Percentiles rank a stretch among this genome's conserved stretches.
Conservation (phyloP, 2,888 invertebrate genomes). For the Eilema sororculum region DNA sequence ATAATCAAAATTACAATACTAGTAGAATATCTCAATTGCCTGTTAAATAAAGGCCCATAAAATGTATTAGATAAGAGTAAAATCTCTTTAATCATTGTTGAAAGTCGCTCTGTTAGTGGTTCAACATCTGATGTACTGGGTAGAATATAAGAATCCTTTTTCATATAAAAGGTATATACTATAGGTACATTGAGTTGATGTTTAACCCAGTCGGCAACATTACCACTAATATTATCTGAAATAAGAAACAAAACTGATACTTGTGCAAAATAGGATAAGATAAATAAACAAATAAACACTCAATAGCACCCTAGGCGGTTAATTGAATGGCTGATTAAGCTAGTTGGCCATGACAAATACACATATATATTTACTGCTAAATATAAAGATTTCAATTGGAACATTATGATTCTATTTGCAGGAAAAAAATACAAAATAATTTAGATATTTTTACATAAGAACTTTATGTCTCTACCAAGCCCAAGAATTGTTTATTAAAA, state of each 20-base stretch:
- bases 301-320: no score
- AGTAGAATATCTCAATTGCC: conserved; percentile 30
- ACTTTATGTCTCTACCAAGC: no score
- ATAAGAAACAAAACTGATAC: conserved; percentile 22
- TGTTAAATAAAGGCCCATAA: conserved; percentile 73
- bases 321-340: no score
- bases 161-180: conserved; percentile 73
- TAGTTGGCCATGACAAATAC: no score
- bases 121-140: conserved; percentile 59
- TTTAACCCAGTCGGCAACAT: conserved; percentile 80
- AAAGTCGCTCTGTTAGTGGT: conserved; percentile 60
- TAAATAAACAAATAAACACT: not conserved
- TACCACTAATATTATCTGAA: conserved; percentile 74
- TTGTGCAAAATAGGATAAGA: not conserved
- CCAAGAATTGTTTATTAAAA: no score
- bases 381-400: no score
- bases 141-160: conserved; percentile 55
- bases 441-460: no score
- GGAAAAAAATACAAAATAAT: no score
- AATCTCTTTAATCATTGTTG: conserved; percentile 66
- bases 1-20: conserved; percentile 18
- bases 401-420: no score
- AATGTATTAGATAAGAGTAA: conserved; percentile 67
- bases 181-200: conserved; percentile 72
- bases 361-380: no score